Evolutionary conservation across 2,888 invertebrate species (phyloP), one percentile per base, ranked within the genome.

Genomic region (Dasypolia templi): DNA sequence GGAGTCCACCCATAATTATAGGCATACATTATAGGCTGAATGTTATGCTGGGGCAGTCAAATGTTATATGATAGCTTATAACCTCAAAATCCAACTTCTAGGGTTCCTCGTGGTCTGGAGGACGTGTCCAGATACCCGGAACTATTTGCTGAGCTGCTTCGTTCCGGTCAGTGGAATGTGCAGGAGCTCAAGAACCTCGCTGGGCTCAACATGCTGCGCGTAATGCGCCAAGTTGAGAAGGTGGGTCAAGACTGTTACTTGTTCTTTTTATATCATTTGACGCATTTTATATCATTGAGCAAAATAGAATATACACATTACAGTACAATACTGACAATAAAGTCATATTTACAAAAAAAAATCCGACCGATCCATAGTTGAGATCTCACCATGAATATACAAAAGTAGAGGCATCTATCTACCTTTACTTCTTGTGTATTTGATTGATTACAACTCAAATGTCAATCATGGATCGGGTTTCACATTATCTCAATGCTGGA

Each of bases 91-190:
- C 32, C 90, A 17, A 11, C 11, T 39, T 35, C 9, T 49, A 97
- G 97, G 89, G 97, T 97, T 19, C 97, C 97, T 0, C 95, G 96
- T 63, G 97, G 97, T 0, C 89, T 98, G 75, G 97, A 98, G 89
- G 97, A 98, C 90, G 97, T 97, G 51, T 97, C 97, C 2, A 97
- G 96, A 87, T 98, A 97, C 92, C 97, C 97, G 1, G 97, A 97
- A 85, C 93, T 98, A 72, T 97, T 98, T 84, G 97, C 97, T 12
- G 97, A 97, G 89, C 95, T 97, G 59, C 94, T 97, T 26, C 95
- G 97, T 58, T 97, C 96, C 75, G 97, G 97, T 4, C 96, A 96
- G 84, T 97, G 97, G 97, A 96, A 95, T 83, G 96, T 96, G 6
- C 96, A 95, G 81, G 97, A 97, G 88, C 93, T 97, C 81, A 97